Percentiles rank a stretch among this genome's conserved stretches.
phyloP scores from a whole-genome alignment of 2,113 vertebrate genomes.

The Gopherus evgoodei region DNA sequence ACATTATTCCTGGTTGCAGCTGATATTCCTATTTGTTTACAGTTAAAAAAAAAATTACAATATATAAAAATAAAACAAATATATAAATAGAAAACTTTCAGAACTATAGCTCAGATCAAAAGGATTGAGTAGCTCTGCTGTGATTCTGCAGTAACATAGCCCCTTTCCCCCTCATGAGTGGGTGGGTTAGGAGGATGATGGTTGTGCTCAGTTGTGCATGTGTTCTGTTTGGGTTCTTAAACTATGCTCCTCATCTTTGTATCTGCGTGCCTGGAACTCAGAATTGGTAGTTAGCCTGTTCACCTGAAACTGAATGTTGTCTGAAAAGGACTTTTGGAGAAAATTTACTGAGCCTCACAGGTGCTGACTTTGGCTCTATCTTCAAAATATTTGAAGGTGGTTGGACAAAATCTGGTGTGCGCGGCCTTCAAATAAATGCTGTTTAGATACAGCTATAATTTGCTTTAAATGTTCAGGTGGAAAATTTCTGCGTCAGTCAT shows the following conservation, averaged over 20 bases:
- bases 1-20: not conserved
- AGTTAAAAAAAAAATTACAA: not conserved
- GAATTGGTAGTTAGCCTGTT: not conserved
- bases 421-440: constrained; percentile 50
- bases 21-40: not conserved
- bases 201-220: not conserved
- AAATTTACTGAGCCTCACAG: not conserved
- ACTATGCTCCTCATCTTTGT: not conserved
- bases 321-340: not conserved
- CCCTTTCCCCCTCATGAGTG: not conserved
- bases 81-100: not conserved
- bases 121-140: not conserved
- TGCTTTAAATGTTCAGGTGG: constrained; percentile 67
- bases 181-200: not conserved
- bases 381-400: not conserved
- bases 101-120: not conserved
- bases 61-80: not conserved
- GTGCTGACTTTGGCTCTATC: not conserved
- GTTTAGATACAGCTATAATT: constrained; percentile 44
- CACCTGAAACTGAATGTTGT: constrained; percentile 11
- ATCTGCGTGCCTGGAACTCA: not conserved
- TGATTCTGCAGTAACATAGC: not conserved
- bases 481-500: constrained; percentile 59
- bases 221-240: not conserved
- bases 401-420: constrained; percentile 4